Evolutionary conservation across 2,888 invertebrate genomes (phyloP), one percentile per base, ranked within the genome.

Genomic region (Platycheirus albimanus): DNA sequence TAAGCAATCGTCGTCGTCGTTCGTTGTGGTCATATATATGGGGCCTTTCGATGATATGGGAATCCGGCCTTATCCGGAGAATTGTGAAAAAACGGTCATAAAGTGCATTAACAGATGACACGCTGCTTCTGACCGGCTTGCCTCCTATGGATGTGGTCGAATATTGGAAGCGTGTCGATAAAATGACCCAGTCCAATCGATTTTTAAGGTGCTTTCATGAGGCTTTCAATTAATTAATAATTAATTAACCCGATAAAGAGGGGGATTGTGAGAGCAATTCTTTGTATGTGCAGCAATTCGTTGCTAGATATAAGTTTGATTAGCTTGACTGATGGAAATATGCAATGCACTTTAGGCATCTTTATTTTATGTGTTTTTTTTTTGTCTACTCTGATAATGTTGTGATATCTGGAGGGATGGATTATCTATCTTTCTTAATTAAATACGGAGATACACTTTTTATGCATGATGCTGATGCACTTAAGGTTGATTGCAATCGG

Each of bases 191-290:
- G 58, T 56, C 76, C 69, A 75, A 75, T 77, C 51, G 49, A 41
- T 58, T 43, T 58, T 43, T 54, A 36, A 36, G 77, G 71, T 66
- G 63, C 71, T 77, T 66, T 66, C 61, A 81, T 76, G 76, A 38
- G 80, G 58, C 47, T 81, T 71, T 71, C 63, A 81, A 81, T 81
- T 81, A 81, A 81, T 81, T 77, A 67, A 54, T 77, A 66, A 81
- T 76, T 76, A 81, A 81, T 81, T 81, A 81, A 58, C 47, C 47
- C 54, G 77, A 81, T 77, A 81, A 77, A 19, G 45, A 67, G 52
- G 30, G 70, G 24, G 19, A 70, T 80, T 36, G 7, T 38, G 45
- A 80, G 58, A 71, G 80, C 64, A 24, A 64, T 66, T 70, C 11
- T 69, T 45, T 51, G 49, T 72, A 61, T 36, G 30, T 30, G 24